phyloP scores from a whole-genome alignment of 2,888 invertebrate genomes.

The Gastrophysa polygoni region DNA sequence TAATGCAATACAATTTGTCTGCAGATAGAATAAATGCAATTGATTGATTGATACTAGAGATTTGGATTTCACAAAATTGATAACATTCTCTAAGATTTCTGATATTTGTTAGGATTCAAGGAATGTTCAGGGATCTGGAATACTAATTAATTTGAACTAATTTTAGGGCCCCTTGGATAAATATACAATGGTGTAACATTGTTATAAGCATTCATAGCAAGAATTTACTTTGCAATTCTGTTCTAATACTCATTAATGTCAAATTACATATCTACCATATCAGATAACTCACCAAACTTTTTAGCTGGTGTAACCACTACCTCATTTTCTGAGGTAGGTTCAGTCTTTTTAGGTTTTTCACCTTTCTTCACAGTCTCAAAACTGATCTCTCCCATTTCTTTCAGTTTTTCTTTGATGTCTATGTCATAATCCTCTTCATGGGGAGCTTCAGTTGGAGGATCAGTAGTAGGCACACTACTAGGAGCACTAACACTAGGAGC shows the following conservation, averaged over 20 bases:
- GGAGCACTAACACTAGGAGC: slow-evolving; percentile 25
- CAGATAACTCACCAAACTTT: slow-evolving; percentile 46
- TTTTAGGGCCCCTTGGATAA: no score
- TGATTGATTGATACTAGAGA: no score
- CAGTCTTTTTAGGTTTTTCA: slow-evolving; percentile 54
- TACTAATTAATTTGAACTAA: no score
- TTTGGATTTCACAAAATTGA: no score
- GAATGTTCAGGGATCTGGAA: no score
- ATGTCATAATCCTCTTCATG: slow-evolving; percentile 59
- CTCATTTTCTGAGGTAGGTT: slow-evolving; percentile 71
- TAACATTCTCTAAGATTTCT: no score
- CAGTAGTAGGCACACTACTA: slow-evolving; percentile 3
- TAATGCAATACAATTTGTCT: no score
- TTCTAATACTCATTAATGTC: background rate
- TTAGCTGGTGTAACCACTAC: slow-evolving; percentile 74
- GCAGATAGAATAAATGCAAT: no score
- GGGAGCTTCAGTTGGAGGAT: slow-evolving; percentile 29
- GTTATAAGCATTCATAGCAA: no score
- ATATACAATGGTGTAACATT: no score
- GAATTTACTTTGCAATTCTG: no score
- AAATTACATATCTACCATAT: background rate
- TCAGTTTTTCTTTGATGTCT: slow-evolving; percentile 67
- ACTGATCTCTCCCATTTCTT: slow-evolving; percentile 66
- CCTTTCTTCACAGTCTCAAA: slow-evolving; percentile 59
- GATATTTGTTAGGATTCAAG: no score